A percentile compares a stretch with the other conserved stretches of the same genome.
Evolutionary conservation across 1,140 invertebrate genomes (phyloP).

Genomic region (Liolophura sinensis): DNA sequence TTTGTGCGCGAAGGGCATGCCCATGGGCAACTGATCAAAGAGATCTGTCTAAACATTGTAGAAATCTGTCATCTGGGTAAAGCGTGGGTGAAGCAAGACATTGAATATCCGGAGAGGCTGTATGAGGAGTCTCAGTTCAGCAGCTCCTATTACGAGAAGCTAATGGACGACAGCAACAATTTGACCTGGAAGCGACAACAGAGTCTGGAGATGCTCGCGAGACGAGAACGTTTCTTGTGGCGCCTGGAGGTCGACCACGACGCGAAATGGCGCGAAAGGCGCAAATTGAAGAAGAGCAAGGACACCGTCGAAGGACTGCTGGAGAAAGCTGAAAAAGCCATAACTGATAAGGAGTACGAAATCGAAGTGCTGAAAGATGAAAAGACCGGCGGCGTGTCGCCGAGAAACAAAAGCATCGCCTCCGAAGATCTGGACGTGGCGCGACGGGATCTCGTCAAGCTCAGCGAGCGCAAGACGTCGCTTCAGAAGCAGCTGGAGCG

Average conservation of each 20-base stretch:
- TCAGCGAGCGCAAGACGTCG: slow-evolving; percentile 19
- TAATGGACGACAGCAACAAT: slow-evolving; percentile 28
- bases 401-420: slow-evolving; percentile 27
- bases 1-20: slow-evolving; percentile 29
- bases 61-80: slow-evolving; percentile 32
- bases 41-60: slow-evolving; percentile 32
- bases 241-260: slow-evolving; percentile 24
- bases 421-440: slow-evolving; percentile 17
- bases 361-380: slow-evolving; percentile 26
- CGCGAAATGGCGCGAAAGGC: slow-evolving; percentile 27
- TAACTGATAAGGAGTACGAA: slow-evolving; percentile 21
- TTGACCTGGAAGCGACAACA: slow-evolving; percentile 16
- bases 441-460: slow-evolving; percentile 19
- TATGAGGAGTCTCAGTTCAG: slow-evolving; percentile 34
- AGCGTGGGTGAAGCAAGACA: slow-evolving; percentile 35
- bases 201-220: slow-evolving; percentile 20
- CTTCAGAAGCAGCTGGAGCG: background rate
- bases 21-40: slow-evolving; percentile 33
- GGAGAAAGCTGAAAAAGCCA: slow-evolving; percentile 26
- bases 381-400: slow-evolving; percentile 23
- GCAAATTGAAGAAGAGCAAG: slow-evolving; percentile 29
- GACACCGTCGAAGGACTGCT: slow-evolving; percentile 30
- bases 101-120: slow-evolving; percentile 29
- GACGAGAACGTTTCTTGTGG: slow-evolving; percentile 14
- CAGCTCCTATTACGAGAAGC: slow-evolving; percentile 32